These are phyloP conservation scores for Tragelaphus scriptus DNA, from an alignment of 2,113 vertebrate species.

Conservation along the genomic window DNA sequence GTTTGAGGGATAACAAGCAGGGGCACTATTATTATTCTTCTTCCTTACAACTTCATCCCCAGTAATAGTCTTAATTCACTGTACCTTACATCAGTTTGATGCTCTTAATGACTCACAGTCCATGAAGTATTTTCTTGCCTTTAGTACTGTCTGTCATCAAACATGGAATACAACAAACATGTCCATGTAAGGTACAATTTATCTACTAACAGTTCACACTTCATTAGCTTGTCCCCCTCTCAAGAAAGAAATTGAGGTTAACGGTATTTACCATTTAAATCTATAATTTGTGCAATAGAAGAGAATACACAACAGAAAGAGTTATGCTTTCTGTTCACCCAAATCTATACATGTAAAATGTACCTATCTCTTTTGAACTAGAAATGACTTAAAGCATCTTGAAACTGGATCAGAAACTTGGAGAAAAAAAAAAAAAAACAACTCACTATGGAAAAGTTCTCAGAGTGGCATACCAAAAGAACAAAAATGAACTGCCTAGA, in stretches of 20 bases:
- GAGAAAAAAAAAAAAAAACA: background rate
- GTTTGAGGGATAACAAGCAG: background rate
- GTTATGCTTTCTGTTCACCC: background rate
- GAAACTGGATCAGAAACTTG: background rate
- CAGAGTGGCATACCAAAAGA: background rate
- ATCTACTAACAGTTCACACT: background rate
- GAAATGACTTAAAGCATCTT: background rate
- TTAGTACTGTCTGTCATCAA: background rate
- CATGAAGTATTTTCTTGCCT: background rate
- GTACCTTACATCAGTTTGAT: background rate
- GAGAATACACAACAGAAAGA: background rate
- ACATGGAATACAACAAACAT: background rate
- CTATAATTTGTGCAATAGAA: background rate
- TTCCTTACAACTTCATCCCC: background rate
- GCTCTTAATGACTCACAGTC: background rate
- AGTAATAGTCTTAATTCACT: background rate
- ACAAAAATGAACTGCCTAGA: background rate
- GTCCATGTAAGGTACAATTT: background rate
- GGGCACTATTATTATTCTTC: background rate
- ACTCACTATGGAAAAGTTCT: background rate
- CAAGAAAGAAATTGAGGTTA: background rate
- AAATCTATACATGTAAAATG: background rate
- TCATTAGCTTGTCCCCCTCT: background rate
- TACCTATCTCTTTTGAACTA: background rate
- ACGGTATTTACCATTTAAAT: slow-evolving; percentile 12